These are phyloP conservation scores for Platycercus adscitus DNA, from an alignment of 2,113 vertebrate species.

Conservation along the genomic window DNA sequence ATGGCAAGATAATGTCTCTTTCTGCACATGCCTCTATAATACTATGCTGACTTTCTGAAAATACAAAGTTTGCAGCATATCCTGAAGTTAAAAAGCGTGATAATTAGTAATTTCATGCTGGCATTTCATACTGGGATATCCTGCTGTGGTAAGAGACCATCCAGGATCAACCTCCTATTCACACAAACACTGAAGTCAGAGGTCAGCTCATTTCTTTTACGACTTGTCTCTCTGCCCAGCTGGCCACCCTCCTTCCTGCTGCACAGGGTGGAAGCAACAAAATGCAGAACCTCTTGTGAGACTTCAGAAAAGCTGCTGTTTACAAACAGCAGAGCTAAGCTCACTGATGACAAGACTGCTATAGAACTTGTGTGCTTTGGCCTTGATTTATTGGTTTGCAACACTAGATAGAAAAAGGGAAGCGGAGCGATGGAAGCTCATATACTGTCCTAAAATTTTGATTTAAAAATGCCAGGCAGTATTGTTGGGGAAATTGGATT, in stretches of 20 bases:
- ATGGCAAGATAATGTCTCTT: not conserved
- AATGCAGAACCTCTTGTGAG: not conserved
- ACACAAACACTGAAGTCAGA: slow-evolving; percentile 1
- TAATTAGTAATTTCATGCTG: slow-evolving; percentile 43
- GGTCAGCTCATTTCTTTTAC: slow-evolving; percentile 6
- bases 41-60: not conserved
- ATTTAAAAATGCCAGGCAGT: not conserved
- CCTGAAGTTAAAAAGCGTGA: slow-evolving; percentile 17
- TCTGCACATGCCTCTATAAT: not conserved
- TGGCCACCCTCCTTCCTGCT: not conserved
- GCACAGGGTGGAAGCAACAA: not conserved
- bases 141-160: not conserved
- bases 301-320: not conserved
- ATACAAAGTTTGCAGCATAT: not conserved
- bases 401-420: not conserved
- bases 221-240: slow-evolving; percentile 20
- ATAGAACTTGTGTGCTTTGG: not conserved
- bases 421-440: not conserved
- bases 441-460: not conserved
- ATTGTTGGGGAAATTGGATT: not conserved
- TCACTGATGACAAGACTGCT: not conserved
- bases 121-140: slow-evolving; percentile 43
- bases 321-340: not conserved
- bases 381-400: not conserved
- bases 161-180: not conserved